Evolutionary conservation across 2,797 vertebrate species (phyloP), one percentile per base, ranked within the genome.

Genomic region (Gymnopithys bicolor): DNA sequence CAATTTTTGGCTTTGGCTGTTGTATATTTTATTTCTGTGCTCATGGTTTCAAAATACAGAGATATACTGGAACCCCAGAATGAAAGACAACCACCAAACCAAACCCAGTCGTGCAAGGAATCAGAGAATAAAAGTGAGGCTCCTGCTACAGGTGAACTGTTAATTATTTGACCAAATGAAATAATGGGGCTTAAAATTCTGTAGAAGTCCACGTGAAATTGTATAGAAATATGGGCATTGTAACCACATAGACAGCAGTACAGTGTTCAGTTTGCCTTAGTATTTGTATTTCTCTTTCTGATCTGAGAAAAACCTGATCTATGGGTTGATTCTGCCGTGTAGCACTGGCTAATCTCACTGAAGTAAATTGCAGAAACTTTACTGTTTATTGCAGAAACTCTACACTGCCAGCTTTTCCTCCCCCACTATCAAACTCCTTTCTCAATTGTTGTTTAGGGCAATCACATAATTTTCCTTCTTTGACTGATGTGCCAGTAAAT

Each of bases 31-130:
- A 99, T 99, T 96, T 99, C 99, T 27, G 99, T 99, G 86, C 99
- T 99, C 84, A 99, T 99, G 99, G 99, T 99, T 94, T 99, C 99
- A 1, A 99, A 99, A 97, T 99, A 99, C 97, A 98, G 99, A 96
- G 99, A 99, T 97, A 99, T 99, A 95, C 96, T 99, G 97, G 99
- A 99, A 97, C 99, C 99, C 27, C 99, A 99, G 91, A 99, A 99
- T 95, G 99, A 99, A 98, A 98, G 97, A 89, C 98, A 91, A 80
- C 97, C 76, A 30, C 89, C 97, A 82, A 97, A 97, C 25, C 96
- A 97, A 53, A 97, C 97, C 39, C 98, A 98, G 93, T 98, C 98
- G 24, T 52, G 97, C 39, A 98, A 98, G 88, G 98, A 95, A 73
- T 74, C 94, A 33, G 89, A 84, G 58, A 94, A 97, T 95, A 98